Evolutionary conservation across 2,113 vertebrate genomes (phyloP), one percentile per base, ranked within the genome.

Genomic region (Aplodontia rufa): DNA sequence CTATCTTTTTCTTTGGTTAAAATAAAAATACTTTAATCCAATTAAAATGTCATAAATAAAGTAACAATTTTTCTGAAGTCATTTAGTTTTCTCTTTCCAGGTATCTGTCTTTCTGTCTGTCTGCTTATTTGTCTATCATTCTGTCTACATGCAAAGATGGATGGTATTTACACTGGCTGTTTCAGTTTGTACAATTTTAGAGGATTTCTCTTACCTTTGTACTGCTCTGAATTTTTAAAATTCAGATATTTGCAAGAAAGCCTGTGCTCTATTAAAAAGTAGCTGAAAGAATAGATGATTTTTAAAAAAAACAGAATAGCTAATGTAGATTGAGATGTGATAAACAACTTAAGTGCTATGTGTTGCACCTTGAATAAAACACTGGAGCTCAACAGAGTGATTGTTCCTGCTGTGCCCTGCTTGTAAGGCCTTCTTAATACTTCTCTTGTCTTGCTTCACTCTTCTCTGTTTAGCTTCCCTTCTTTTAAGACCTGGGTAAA

Each of bases 181-280:
- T 85, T 68, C 49, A 58, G 26, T 45, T 81, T 69, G 42, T n/a
- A 69, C 4, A 53, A 47, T 84, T 78, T 74, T 75, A 49, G 66
- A 14, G 14, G 30, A 71, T 81, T 85, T 87, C 19, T 87, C 3
- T 69, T 71, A 62, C n/a, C 11, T 87, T 76, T 76, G 53, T 72
- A 32, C 3, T 72, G 35, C 4, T 90, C 22, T 55, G 42, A 86
- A 86, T 86, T 87, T 93, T 92, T n/a, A 83, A 90, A 93, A 76
- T 71, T 58, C 45, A 88, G 35, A 49, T 66, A 42, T 53, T 89
- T 91, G 37, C 45, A 68, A 66, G 60, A 1, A 14, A 69, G 11
- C 4, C 2, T 83, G 10, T 26, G 1, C 66, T 81, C 75, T 60
- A 74, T 17, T 53, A 55, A 80, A 69, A 86, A 95, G n/a, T n/a